phyloP scores from a whole-genome alignment of 2,888 invertebrate species.

The Biston betularia region DNA sequence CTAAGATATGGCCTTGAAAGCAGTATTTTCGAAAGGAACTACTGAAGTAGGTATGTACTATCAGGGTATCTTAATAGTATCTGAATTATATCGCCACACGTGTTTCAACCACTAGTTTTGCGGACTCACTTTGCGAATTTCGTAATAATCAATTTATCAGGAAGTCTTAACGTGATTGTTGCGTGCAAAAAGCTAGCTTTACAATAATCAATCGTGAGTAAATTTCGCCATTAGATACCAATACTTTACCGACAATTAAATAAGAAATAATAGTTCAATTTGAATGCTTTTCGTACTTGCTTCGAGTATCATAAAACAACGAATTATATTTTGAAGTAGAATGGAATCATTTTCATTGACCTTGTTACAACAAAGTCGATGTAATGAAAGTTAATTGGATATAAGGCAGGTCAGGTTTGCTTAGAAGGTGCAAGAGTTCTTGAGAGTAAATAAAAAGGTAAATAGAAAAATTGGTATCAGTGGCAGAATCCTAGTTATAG shows the following conservation, averaged over 20 bases:
- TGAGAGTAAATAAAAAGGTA: too few species aligned
- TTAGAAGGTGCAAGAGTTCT: too few species aligned
- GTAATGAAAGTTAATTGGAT: neutral
- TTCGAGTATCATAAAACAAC: neutral
- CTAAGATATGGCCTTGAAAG: neutral
- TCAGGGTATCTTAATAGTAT: constrained; percentile 4
- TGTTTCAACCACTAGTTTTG: neutral
- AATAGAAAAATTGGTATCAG: too few species aligned
- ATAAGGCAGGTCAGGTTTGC: neutral
- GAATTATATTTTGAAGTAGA: neutral
- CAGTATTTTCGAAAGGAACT: constrained; percentile 19
- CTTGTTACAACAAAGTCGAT: neutral
- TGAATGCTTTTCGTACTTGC: too few species aligned
- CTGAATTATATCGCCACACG: neutral
- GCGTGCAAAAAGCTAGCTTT: neutral
- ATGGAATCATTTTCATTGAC: neutral
- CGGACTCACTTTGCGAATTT: neutral
- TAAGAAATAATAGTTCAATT: too few species aligned
- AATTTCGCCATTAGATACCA: too few species aligned
- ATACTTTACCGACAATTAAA: too few species aligned
- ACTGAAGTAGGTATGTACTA: constrained; percentile 9
- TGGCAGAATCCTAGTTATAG: too few species aligned
- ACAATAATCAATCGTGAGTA: too few species aligned
- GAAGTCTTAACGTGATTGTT: neutral
- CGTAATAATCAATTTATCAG: neutral